Base-by-base conservation (phyloP, 2,113 vertebrate genomes). In the Sialia sialis region DNA sequence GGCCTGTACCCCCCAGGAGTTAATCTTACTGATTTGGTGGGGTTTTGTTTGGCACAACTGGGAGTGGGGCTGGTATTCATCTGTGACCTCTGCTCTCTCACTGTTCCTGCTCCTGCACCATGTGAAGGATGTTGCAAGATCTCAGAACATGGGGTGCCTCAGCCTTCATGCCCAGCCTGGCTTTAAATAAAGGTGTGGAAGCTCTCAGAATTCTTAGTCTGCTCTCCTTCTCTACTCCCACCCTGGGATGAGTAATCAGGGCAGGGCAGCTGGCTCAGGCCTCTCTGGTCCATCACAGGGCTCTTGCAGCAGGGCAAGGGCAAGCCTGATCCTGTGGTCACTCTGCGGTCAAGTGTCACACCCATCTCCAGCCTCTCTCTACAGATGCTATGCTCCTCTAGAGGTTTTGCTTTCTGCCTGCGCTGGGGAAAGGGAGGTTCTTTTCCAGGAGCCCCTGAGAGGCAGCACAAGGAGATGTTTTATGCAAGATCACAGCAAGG, bases 41-140 rank as follows among this genome's bases (percentile, higher is more conserved):
- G 27, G 7, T 11, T 38, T 34, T 54, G 21, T 63, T 44, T 55
- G 39, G 5, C n/a, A 10, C 1, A 0, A 0, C 29, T 62, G 66
- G 13, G n/a, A 85, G 38, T 3, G 2, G 34, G 34, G 60, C 30
- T 74, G 68, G 22, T 58, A 12, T 52, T 62, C 59, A 48, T 17
- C 56, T 84, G 32, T 32, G 38, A n/a, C 41, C 29, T 54, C 72
- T 62, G 19, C 36, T 77, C 43, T 81, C 54, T 3, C 27, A 13
- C 48, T 49, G 13, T 38, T 76, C 21, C 18, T 34, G n/a, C 41
- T 46, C 46, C 41, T 22, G 36, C 19, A n/a, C 44, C 29, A 7
- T 0, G 1, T 54, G 30, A 63, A 27, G 49, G 77, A 43, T 1
- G 0, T 30, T 22, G 6, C 0, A 0, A 27, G 21, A 18, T 58